Base-by-base conservation (phyloP, 2,888 invertebrate species). In the Sepioteuthis lessoniana region DNA sequence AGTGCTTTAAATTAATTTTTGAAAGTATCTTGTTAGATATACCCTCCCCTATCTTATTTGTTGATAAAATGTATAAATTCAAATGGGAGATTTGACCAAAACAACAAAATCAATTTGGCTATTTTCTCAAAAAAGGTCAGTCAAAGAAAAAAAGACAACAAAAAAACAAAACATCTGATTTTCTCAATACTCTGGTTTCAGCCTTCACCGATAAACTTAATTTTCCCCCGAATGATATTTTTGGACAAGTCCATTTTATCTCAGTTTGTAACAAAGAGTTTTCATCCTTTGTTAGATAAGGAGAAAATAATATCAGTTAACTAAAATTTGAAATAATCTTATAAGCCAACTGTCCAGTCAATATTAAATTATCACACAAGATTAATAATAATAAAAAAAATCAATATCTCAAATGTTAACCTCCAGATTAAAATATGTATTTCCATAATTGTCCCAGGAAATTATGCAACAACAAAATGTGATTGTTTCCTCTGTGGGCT, bases 361-460 rank as follows among this genome's bases (percentile, higher is more conserved):
- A 31, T 28, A 8, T n/a, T n/a, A 16, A 76, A 16, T 55, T 25
- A 55, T 55, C 5, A 21, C 55, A 55, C 55, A 55, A 55, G 21
- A 25, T 55, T 21, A 55, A 55, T 28, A 55, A n/a, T n/a, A n/a
- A n/a, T n/a, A n/a, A n/a, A n/a, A n/a, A 28, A 42, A 55, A 55
- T 55, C 25, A 25, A 1, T 76, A n/a, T 76, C 76, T 16, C 13
- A 10, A 76, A 76, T 76, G n/a, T n/a, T 7, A 0, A n/a, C n/a
- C n/a, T 35, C 76, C 76, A 76, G 76, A 76, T 76, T 76, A 1
- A 76, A 16, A n/a, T 55, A 25, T 76, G n/a, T 1, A 76, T 76
- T 76, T 76, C 76, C 35, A 76, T n/a, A 35, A 76, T 76, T 76
- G 76, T 76, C 76, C 76, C 76, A 76, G 76, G 76, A 76, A 76